Evolutionary conservation across 2,888 invertebrate genomes (phyloP), one percentile per base, ranked within the genome.

Genomic region (Eurytoma californica): DNA sequence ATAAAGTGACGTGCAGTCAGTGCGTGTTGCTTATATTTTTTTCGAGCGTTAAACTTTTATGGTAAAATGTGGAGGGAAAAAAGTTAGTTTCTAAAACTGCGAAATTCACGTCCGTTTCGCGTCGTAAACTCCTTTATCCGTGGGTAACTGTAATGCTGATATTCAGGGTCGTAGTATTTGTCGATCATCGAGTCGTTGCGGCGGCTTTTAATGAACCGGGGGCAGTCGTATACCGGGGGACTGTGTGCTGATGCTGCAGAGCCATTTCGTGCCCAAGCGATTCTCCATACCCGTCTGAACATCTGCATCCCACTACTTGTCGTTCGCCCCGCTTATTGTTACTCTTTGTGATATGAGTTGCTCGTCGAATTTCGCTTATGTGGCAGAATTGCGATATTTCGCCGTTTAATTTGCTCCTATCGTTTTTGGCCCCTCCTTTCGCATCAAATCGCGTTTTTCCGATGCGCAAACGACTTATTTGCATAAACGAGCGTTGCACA

Each of bases 291-390:
- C 55, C 70, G 58, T 70, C 58, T n/a, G 39, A 30, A 18, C 13
- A 12, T n/a, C 9, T 47, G 18, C 47, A 47, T 20, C 30, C 16
- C 39, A 7, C 39, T 28, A 14, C 39, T 30, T 9, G 55, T 39
- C 24, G 51, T 55, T 55, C 12, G 55, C 12, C 49, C 30, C 5
- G 14, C 63, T 75, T 72, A 73, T 80, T 80, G 82, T 77, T 77
- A 68, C 61, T 57, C 53, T 20, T 24, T 14, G 74, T 60, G 60
- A 75, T 75, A 82, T 80, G 82, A 83, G 79, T 78, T 76, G 63
- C 67, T 39, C 65, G 76, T 47, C 30, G 67, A 76, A 60, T 79
- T 24, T 61, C 53, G 75, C 68, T 67, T 61, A 58, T 60, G 58
- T 66, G 39, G 74, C 58, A 55, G 39, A 39, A 39, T 39, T 39